Evolutionary conservation across 2,888 invertebrate genomes (phyloP), one percentile per base, ranked within the genome.

Genomic region (Himalopsyche japonica): DNA sequence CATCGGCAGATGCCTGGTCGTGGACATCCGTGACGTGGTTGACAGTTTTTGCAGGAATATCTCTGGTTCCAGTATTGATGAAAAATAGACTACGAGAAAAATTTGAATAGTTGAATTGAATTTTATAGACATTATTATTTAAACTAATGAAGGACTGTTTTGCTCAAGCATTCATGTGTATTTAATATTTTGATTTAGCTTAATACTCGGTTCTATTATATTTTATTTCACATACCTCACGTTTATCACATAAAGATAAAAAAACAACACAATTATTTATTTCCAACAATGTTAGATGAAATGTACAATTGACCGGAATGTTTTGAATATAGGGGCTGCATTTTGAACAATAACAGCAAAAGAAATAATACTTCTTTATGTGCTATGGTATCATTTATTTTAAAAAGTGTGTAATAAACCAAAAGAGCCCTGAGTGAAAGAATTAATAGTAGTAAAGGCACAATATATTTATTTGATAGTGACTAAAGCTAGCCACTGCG

Each of bases 51-150:
- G 98, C 98, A 8, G 88, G 96, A 20, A 89, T 98, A 1, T 97
- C 99, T 7, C 91, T 99, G 57, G 90, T 98, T 87, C 99, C 99
- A 81, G 97, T 99, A 57, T 90, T 98, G 85, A 93, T 98, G 82
- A 98, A 97, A 90, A 94, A 95, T 88, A 94, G 94, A 89, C 92
- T 98, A 87, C 94, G 94, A 90, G 92, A 95, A 89, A 97, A 97
- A 90, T 94, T 96, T 89, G 95, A 96, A 89, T 96, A 92, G 88
- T 57, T 20, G 8, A 57, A 3, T 57, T 24, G 3, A 57, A 8
- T 57, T 57, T 57, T 5, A 20, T 57, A 20, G 20, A 24, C 20
- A 57, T 57, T n/a, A 57, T 20, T 20, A 15, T 57, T 57, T 57
- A 20, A 57, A 57, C 15, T 57, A 20, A 20, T 49, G 3, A n/a